These are phyloP conservation scores for Prolemur simus DNA, from an alignment of 2,113 vertebrate genomes.

Conservation along the genomic window DNA sequence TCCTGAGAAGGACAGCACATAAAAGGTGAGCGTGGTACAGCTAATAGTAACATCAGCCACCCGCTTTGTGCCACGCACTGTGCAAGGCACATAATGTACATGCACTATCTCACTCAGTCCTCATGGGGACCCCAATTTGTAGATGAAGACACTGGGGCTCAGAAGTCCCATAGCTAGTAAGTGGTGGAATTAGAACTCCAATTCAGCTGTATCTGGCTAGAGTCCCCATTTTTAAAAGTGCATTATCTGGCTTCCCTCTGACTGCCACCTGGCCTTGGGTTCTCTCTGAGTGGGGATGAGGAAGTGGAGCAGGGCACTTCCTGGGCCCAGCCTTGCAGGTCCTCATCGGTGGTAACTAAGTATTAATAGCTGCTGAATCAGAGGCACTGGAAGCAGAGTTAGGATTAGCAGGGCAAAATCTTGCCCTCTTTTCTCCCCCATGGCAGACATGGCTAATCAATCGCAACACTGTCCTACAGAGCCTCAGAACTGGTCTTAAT, in stretches of 20 bases:
- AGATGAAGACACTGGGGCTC: not conserved
- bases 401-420: not conserved
- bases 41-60: not conserved
- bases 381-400: not conserved
- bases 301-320: not conserved
- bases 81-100: not conserved
- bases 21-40: not conserved
- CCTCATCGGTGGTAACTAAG: not conserved
- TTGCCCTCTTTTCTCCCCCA: not conserved
- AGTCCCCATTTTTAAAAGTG: not conserved
- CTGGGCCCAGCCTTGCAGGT: not conserved
- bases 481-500: not conserved
- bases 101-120: not conserved
- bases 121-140: not conserved
- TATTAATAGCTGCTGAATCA: not conserved
- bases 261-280: not conserved
- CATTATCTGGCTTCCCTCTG: not conserved
- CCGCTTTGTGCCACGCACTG: not conserved
- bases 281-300: not conserved
- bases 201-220: not conserved
- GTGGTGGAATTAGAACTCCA: not conserved
- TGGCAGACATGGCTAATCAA: not conserved
- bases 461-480: not conserved
- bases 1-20: conserved; percentile 73
- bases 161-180: not conserved